Evolutionary conservation across 2,797 vertebrate genomes (phyloP).

Genomic region (Enteromius fasciolatus): DNA sequence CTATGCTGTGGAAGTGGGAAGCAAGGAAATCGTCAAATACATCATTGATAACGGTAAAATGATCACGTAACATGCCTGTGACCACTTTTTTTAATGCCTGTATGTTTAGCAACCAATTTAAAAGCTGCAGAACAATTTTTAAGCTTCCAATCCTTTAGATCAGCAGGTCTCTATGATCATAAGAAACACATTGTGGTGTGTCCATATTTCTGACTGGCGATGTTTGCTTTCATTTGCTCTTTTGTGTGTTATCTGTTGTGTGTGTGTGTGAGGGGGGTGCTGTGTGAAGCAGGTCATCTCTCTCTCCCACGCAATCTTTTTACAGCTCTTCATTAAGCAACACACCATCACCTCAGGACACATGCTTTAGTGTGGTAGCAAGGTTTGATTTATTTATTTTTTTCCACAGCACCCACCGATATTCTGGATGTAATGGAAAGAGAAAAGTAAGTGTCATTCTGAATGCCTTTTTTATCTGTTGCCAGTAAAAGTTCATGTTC

Average conservation of each 20-base stretch:
- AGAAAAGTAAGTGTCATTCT: slow-evolving; percentile 79
- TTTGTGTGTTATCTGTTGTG: neutral
- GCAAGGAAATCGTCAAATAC: slow-evolving; percentile 92
- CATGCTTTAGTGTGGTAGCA: slow-evolving; percentile 29
- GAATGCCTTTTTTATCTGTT: slow-evolving; percentile 23
- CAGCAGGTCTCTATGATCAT: neutral
- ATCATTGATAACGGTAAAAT: slow-evolving; percentile 88
- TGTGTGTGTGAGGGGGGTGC: neutral
- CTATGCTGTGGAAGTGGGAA: slow-evolving; percentile 85
- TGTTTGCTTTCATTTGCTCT: neutral
- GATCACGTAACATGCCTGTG: too few relatives aligned
- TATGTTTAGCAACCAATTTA: neutral
- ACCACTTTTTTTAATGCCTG: neutral
- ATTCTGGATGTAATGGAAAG: slow-evolving; percentile 84
- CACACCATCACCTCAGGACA: slow-evolving; percentile 47
- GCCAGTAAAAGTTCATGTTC: neutral
- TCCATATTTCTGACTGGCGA: neutral
- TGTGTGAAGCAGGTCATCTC: slow-evolving; percentile 27
- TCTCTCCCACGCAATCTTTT: slow-evolving; percentile 46
- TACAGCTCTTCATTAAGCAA: slow-evolving; percentile 39
- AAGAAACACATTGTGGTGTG: neutral
- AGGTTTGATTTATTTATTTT: slow-evolving; percentile 27
- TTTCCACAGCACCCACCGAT: slow-evolving; percentile 79
- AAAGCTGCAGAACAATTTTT: neutral
- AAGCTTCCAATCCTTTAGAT: neutral